phyloP scores from a whole-genome alignment of 2,888 invertebrate species.

The Pogonocherus hispidulus region DNA sequence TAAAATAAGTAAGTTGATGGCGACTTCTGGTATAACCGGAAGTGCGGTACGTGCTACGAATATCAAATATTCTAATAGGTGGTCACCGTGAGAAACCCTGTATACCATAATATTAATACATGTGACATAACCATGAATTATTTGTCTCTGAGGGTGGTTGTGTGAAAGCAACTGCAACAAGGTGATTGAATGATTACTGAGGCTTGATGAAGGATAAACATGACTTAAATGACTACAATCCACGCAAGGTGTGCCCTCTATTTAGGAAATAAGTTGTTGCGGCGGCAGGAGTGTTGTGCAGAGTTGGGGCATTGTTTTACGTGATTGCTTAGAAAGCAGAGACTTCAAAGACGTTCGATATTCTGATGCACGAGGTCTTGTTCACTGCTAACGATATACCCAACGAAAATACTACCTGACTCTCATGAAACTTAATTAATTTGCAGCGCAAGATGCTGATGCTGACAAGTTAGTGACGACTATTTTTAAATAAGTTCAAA shows the following conservation, averaged over 20 bases:
- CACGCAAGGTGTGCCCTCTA: conserved; percentile 7
- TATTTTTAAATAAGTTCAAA: no score
- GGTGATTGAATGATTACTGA: no score
- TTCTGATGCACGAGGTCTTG: background rate
- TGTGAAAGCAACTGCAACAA: no score
- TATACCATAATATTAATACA: no score
- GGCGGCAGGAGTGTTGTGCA: conserved; percentile 7
- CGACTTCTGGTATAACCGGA: no score
- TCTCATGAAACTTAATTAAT: conserved; percentile 22
- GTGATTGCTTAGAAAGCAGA: conserved; percentile 13
- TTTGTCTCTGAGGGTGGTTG: no score
- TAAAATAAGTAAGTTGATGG: no score
- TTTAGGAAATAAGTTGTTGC: background rate
- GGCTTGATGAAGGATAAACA: background rate
- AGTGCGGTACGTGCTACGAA: no score
- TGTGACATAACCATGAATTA: no score
- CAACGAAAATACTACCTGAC: background rate
- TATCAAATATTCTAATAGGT: no score
- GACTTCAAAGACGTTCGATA: conserved; percentile 21
- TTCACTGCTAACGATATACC: conserved; percentile 10
- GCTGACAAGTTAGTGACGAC: no score
- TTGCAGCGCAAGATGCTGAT: background rate
- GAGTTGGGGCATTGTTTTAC: conserved; percentile 24
- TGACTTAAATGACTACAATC: background rate
- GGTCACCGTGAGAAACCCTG: no score